Evolutionary conservation across 2,113 vertebrate species (phyloP).

Genomic region (Dolichotis patagonum): DNA sequence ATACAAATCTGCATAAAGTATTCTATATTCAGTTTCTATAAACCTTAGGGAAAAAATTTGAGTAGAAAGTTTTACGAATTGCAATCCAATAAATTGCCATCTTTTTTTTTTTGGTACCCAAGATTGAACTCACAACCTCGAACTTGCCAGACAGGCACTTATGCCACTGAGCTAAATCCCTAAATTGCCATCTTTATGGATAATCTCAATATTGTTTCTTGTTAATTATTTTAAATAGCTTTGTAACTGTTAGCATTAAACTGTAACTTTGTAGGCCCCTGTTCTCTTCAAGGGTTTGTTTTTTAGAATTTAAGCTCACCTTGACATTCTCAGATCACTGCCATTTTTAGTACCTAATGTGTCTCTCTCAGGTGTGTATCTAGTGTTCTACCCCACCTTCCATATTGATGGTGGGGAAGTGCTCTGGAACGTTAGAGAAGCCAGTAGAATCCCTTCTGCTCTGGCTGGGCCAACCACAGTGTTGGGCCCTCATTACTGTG

Average conservation of each 20-base stretch:
- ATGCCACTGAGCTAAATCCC: too few species aligned
- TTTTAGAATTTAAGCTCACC: slow-evolving; percentile 29
- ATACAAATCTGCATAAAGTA: slow-evolving; percentile 29
- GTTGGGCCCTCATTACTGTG: not conserved
- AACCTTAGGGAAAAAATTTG: slow-evolving; percentile 7
- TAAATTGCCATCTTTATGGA: not conserved
- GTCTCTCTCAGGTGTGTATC: not conserved
- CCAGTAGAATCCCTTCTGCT: not conserved
- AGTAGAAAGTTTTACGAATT: slow-evolving; percentile 50
- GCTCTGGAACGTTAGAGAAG: not conserved
- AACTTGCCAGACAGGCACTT: too few species aligned
- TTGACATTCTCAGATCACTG: slow-evolving; percentile 35
- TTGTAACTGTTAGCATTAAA: slow-evolving; percentile 15
- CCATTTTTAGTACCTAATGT: not conserved
- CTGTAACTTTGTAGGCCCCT: not conserved
- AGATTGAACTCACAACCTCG: too few species aligned
- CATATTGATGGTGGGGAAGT: not conserved
- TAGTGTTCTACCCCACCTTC: not conserved
- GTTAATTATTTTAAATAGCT: slow-evolving; percentile 21
- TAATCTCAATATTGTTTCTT: slow-evolving; percentile 20
- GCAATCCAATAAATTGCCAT: not conserved
- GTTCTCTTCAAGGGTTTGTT: not conserved
- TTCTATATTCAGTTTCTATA: slow-evolving; percentile 45
- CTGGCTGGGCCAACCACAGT: not conserved
- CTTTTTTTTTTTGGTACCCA: too few species aligned